These are phyloP conservation scores for Scyliorhinus canicula DNA, from an alignment of 2,797 vertebrate species.

Conservation along the genomic window DNA sequence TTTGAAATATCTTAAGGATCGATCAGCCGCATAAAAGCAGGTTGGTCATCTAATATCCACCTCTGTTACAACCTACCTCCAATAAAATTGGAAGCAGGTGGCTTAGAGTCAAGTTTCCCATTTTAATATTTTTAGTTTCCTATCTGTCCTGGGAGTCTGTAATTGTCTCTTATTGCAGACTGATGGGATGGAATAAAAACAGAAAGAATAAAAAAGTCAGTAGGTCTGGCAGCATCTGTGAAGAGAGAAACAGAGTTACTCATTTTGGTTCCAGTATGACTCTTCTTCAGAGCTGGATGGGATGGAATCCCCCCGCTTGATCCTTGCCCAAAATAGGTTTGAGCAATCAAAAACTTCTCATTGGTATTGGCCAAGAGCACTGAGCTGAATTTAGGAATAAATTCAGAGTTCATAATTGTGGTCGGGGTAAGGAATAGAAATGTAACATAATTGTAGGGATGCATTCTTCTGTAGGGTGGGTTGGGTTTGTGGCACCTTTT, in stretches of 20 bases:
- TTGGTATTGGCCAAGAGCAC: neutral
- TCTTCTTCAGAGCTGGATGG: neutral
- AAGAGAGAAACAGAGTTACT: too few species aligned
- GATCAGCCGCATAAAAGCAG: neutral
- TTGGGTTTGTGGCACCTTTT: neutral
- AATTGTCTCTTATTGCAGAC: neutral
- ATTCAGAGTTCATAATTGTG: neutral
- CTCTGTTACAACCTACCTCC: too few species aligned
- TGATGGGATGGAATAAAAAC: neutral
- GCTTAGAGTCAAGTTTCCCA: neutral
- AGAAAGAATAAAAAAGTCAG: too few species aligned
- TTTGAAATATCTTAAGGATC: neutral
- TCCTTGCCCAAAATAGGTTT: neutral
- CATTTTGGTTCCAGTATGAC: too few species aligned
- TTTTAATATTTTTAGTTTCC: neutral
- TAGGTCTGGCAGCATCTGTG: too few species aligned
- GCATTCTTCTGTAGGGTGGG: neutral
- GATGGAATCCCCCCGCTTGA: neutral
- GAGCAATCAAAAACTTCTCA: neutral
- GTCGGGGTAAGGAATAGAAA: neutral
- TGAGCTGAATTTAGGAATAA: neutral
- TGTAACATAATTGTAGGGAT: neutral
- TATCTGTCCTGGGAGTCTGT: neutral
- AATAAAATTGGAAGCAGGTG: neutral
- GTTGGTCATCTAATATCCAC: neutral